Base-by-base conservation (phyloP, 1,140 invertebrate genomes). In the Notospermus geniculatus region DNA sequence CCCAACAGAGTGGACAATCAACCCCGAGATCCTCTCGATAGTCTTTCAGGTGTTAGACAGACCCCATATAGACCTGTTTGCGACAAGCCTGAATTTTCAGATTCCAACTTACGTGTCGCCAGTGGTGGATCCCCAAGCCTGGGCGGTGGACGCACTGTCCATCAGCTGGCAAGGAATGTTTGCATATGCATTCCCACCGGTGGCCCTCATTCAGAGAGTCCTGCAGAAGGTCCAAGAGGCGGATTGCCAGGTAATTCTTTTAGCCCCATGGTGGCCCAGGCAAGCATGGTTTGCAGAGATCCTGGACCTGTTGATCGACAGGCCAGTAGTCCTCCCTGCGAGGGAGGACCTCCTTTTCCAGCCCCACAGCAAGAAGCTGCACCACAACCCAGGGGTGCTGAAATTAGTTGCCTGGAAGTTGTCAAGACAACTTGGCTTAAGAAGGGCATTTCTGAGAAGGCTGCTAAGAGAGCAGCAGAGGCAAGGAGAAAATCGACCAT, bases 141-240 rank as follows among this genome's bases (percentile, higher is more conserved):
- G 39, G n/a, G 57, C 30, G 28, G 25, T 5, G 19, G 60, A 66
- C 57, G 60, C 60, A 9, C 46, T 67, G 28, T 30, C 57, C 23
- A 60, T 64, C 43, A 53, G 32, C 9, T 63, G 58, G 60, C 39
- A 63, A 19, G 52, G 41, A 2, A 63, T 65, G 59, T 61, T 54
- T 15, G 63, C 57, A 15, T 59, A 65, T 65, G 65, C 62, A 0
- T 69, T 57, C 46, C 60, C 66, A 9, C n/a, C n/a, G n/a, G n/a
- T n/a, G n/a, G n/a, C n/a, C n/a, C n/a, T n/a, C n/a, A n/a, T n/a
- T n/a, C n/a, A 59, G 22, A 59, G 54, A 53, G 41, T 69, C 0
- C 19, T 67, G 1, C 2, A 50, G 29, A 43, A 67, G n/a, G 60
- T 67, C 25, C 53, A 57, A 36, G 27, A 36, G 13, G 60, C 50